Percentiles rank a stretch among this genome's conserved stretches.
Conservation (phyloP, 2,888 invertebrate genomes). For the Gymnocheta viridis region DNA sequence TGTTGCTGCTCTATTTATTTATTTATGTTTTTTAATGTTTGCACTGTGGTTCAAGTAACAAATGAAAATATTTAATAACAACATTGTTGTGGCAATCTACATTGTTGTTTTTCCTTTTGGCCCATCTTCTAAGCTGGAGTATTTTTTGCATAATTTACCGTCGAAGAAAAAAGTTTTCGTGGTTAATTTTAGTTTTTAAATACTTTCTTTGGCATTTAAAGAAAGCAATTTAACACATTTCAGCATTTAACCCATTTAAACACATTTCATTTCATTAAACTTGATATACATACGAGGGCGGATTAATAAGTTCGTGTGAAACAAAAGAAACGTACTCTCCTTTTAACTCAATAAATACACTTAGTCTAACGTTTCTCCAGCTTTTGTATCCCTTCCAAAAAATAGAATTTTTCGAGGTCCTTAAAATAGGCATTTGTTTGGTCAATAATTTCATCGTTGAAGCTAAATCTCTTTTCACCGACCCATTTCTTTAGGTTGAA, state of each 20-base stretch:
- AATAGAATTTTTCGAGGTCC: too few relatives aligned
- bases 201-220: not conserved
- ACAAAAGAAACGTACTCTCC: too few relatives aligned
- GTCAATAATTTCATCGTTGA: too few relatives aligned
- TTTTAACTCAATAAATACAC: too few relatives aligned
- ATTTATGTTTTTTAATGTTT: constrained; percentile 25
- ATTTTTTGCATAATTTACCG: constrained; percentile 15
- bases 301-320: too few relatives aligned
- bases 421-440: too few relatives aligned
- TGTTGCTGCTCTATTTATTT: not conserved
- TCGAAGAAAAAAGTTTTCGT: constrained; percentile 8
- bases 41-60: constrained; percentile 39
- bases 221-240: not conserved
- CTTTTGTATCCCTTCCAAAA: too few relatives aligned
- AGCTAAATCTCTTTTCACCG: too few relatives aligned
- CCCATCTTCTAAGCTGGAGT: constrained; percentile 12
- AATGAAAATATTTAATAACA: constrained; percentile 67
- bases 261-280: not conserved
- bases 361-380: too few relatives aligned
- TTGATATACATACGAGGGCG: too few relatives aligned
- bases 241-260: not conserved
- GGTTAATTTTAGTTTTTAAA: not conserved
- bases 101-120: not conserved
- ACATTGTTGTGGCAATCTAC: constrained; percentile 58
- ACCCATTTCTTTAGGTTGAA: too few relatives aligned